Evolutionary conservation across 2,888 invertebrate genomes (phyloP).

Genomic region (Apantesis nais): DNA sequence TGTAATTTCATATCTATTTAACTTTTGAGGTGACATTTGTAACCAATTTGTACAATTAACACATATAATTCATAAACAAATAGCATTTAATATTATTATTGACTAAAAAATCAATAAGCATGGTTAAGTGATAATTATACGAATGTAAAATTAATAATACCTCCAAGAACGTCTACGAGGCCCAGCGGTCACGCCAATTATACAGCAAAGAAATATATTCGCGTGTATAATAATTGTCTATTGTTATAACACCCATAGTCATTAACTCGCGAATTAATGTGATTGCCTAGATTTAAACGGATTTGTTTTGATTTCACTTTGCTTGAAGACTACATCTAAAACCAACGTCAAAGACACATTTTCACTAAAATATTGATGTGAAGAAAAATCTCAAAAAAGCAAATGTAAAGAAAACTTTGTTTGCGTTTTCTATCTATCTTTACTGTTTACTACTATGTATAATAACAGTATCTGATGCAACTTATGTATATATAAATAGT

Average conservation of each 20-base stretch:
- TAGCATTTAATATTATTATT: background rate
- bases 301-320: slow-evolving; percentile 39
- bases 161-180: slow-evolving; percentile 13
- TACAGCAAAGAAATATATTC: slow-evolving; percentile 30
- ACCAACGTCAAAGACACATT: background rate
- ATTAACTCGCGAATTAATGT: slow-evolving; percentile 30
- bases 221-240: slow-evolving; percentile 37
- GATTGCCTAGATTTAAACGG: slow-evolving; percentile 20
- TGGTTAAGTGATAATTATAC: slow-evolving; percentile 6
- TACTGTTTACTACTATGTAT: background rate
- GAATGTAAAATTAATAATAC: slow-evolving; percentile 16
- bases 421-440: background rate
- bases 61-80: slow-evolving; percentile 25
- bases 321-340: background rate
- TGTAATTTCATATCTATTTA: no score
- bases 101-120: background rate
- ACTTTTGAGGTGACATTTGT: background rate
- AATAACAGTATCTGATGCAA: background rate
- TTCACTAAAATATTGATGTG: background rate
- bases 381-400: background rate
- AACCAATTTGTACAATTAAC: slow-evolving; percentile 7
- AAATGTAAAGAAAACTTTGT: background rate
- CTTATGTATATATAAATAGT: background rate
- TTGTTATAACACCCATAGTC: slow-evolving; percentile 42
- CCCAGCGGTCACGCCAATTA: slow-evolving; percentile 35